A percentile compares a stretch with the other conserved stretches of the same genome.
These are phyloP conservation scores for Puma concolor DNA, from an alignment of 2,113 vertebrate species.

Conservation along the genomic window DNA sequence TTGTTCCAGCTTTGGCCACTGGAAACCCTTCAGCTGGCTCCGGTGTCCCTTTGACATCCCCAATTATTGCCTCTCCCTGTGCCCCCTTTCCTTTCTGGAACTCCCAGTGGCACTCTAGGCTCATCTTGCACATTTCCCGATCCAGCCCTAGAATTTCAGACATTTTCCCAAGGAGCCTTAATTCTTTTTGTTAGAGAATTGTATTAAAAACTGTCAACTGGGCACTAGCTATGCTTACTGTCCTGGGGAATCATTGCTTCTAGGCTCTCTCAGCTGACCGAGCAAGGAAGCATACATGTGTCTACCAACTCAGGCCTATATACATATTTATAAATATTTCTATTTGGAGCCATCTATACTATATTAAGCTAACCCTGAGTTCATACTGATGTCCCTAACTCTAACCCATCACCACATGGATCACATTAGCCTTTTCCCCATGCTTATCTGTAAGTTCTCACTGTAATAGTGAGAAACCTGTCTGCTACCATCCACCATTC, in stretches of 20 bases:
- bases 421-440: background rate
- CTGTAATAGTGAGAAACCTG: background rate
- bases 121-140: background rate
- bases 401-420: background rate
- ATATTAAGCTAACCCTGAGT: background rate
- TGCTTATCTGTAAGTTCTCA: background rate
- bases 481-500: background rate
- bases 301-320: background rate
- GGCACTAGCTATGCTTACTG: background rate
- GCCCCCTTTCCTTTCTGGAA: background rate
- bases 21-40: background rate
- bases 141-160: background rate
- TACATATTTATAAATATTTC: background rate
- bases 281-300: background rate
- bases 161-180: background rate
- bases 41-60: background rate
- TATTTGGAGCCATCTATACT: background rate
- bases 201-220: background rate
- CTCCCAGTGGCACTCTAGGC: background rate
- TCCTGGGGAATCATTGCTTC: background rate
- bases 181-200: background rate
- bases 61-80: background rate
- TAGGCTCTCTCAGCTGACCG: background rate
- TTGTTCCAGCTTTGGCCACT: background rate
- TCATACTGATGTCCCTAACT: background rate